Base-by-base conservation (phyloP, 2,888 invertebrate genomes). In the Cremastinae sp. region DNA sequence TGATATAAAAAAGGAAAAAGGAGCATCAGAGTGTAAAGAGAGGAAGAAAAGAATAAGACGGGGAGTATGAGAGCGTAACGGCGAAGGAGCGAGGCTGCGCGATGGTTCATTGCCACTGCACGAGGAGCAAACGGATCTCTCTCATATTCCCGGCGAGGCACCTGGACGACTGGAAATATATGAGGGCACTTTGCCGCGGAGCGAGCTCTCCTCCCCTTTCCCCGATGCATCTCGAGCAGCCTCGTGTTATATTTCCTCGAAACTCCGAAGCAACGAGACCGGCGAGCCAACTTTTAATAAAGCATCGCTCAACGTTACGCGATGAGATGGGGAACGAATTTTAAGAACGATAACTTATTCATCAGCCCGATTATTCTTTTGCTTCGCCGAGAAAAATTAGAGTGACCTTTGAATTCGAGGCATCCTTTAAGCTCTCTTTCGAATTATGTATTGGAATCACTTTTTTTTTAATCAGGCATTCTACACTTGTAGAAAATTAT, bases 131-230 rank as follows among this genome's bases (percentile, higher is more conserved):
- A 79, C 79, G 12, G 28, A 71, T 76, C 68, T 79, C 61, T 77
- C 74, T 77, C 79, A 78, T 79, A 79, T 79, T 79, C 76, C 74
- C 65, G 59, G 74, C 65, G 70, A 78, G 78, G 71, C 74, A 79
- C 79, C 79, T 79, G 74, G 78, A 74, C 18, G 59, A 74, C 69
- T 36, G 64, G 66, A 79, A 74, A 79, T 76, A 62, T 79, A 79
- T 69, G 79, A 68, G 74, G 56, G 58, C 71, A 79, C 75, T 78
- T 79, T 78, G 58, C 72, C 53, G 69, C 18, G 36, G 38, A 78
- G 73, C 62, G 68, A 70, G n/a, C 68, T 62, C 73, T 16, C 61
- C 68, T 20, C 47, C 61, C 56, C 59, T 41, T 28, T 56, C 53
- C 51, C 56, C 41, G 69, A 64, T 58, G 69, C 49, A 74, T 62